Evolutionary conservation across 2,113 vertebrate species (phyloP), one percentile per base, ranked within the genome.

Genomic region (Channa argus): DNA sequence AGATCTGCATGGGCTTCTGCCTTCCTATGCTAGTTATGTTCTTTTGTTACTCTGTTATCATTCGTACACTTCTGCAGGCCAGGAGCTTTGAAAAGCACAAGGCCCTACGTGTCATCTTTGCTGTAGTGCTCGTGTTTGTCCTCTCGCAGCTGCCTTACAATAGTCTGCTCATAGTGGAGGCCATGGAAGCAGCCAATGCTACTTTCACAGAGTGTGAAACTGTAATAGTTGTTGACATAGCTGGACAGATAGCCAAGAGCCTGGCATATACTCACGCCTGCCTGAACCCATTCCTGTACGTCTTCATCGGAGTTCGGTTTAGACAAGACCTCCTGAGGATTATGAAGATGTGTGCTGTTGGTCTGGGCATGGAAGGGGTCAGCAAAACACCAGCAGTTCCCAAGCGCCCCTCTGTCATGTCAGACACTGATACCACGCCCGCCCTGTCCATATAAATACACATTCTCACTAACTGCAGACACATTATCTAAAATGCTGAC

Each of bases 111-210:
- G 96, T 98, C 71, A 96, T 96, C 79, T 79, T 92, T 8, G 83
- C 82, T 0, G 95, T 97, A 45, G 91, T 97, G 39, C 94, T 93
- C 0, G 92, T 94, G 50, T 98, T 98, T 13, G 71, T 97, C 34
- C 63, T 97, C 14, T 96, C 97, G 5, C 97, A 98, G 86, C 87
- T 98, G 36, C 97, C 96, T 0, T 94, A 95, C 90, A 97, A 95
- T 11, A 75, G 88, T 11, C 45, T 96, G 46, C 86, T 98, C 74
- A 71, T 97, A 50, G 24, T 96, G 65, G 95, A 95, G 85, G 88
- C 95, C 39, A 65, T 86, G 0, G 84, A 94, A 15, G 93, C 92
- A 1, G 90, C 89, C 2, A 71, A 89, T 0, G 10, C 65, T 0
- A 83, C 58, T 10, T 91, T 86, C 10, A 93, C 88, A 3, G 82